Evolutionary conservation across 2,113 vertebrate species (phyloP), one percentile per base, ranked within the genome.

Genomic region (Lamprologus sp.): DNA sequence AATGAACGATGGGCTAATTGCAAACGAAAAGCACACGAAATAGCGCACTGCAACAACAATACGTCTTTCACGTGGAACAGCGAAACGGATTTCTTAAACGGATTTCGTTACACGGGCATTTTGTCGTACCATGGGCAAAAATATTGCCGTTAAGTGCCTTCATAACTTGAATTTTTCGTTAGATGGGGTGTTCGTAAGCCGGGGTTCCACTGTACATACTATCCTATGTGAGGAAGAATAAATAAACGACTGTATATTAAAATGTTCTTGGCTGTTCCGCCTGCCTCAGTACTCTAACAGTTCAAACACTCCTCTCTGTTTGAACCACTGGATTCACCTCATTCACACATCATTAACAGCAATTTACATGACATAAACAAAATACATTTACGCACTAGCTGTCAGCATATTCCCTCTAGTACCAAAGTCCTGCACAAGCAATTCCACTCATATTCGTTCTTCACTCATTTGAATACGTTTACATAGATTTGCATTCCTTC

Each of bases 1-100:
- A 58, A 58, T 58, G 56, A 58, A 58, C 3, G 2, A 58, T 31
- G 3, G 55, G 26, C 26, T 58, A 58, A 58, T 31, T 58, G 55
- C 56, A 58, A 3, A 6, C 3, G 5, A 56, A 28, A 56, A 56
- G 13, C 55, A 56, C 23, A 28, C 7, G 0, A 6, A 58, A 58
- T 17, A 31, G 26, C 5, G 26, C 26, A 31, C 55, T 58, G 14
- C 26, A 58, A 9, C 14, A 17, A 31, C 56, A 58, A 9, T 31
- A 31, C 2, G 26, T 31, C 8, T 58, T 58, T 58, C 56, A 58
- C 5, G 8, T 31, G 55, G 55, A 31, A 31, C 55, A 31, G 26
- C 5, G 0, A 58, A 58, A 58, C 1, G 0, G 0, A 58, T 58
- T 58, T 58, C 2, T 0, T 0, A 58, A 58, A 58, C 47, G 0